A percentile compares a stretch with the other conserved stretches of the same genome.
phyloP scores from a whole-genome alignment of 1,140 invertebrate genomes.

The Danaus plexippus region DNA sequence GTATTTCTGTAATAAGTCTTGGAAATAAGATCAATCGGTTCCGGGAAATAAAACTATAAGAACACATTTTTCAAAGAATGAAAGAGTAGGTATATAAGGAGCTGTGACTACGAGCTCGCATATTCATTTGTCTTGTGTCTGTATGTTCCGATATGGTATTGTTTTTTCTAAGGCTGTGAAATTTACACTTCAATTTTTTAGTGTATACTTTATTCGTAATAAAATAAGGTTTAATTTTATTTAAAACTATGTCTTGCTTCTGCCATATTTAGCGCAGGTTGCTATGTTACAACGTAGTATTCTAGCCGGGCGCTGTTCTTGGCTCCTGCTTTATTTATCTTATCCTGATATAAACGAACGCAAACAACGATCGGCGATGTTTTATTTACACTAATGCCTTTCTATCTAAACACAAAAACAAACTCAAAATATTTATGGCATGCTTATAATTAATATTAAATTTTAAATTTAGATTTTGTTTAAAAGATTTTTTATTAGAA shows the following conservation, averaged over 20 bases:
- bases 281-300: constrained; percentile 20
- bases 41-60: no score
- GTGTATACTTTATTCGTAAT: background rate
- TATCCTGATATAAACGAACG: constrained; percentile 25
- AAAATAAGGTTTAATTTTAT: constrained; percentile 6
- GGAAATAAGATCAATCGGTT: no score
- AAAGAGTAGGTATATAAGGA: background rate
- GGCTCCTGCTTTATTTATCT: constrained; percentile 30
- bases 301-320: constrained; percentile 22
- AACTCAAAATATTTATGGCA: constrained; percentile 19
- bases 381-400: constrained; percentile 39
- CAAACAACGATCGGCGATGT: constrained; percentile 27
- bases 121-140: constrained; percentile 19
- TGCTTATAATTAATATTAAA: no score
- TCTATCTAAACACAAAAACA: constrained; percentile 27
- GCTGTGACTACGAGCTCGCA: constrained; percentile 4
- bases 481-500: no score
- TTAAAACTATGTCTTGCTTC: constrained; percentile 3
- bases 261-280: constrained; percentile 18
- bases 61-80: no score
- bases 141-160: constrained; percentile 19
- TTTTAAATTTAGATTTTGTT: no score
- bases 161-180: constrained; percentile 17
- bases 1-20: no score
- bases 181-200: background rate